phyloP scores from a whole-genome alignment of 2,797 vertebrate genomes.

The Malacoraja senta region DNA sequence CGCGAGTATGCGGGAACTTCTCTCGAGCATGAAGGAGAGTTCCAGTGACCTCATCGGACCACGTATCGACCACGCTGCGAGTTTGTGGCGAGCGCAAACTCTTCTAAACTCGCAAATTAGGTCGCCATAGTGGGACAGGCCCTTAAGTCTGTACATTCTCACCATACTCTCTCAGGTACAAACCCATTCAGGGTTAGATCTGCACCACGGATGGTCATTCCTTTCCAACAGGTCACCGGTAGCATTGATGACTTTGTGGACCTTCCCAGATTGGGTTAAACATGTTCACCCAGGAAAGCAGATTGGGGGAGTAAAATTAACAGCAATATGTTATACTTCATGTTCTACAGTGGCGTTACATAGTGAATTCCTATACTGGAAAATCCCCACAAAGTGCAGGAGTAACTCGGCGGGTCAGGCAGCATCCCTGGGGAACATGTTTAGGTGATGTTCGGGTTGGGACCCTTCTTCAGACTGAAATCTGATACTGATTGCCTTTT shows the following conservation, averaged over 20 bases:
- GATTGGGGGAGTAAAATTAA: neutral
- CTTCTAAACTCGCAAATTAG: too few relatives aligned
- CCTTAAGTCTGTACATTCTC: neutral
- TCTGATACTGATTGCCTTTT: neutral
- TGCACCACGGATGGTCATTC: neutral
- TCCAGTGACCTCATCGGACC: too few relatives aligned
- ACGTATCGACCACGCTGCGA: too few relatives aligned
- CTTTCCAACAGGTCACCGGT: neutral
- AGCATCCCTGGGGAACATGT: too few relatives aligned
- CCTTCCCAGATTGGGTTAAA: neutral
- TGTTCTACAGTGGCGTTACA: neutral
- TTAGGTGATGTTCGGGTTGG: too few relatives aligned
- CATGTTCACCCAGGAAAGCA: neutral
- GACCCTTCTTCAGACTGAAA: too few relatives aligned
- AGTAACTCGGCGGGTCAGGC: too few relatives aligned
- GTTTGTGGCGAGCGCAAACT: too few relatives aligned
- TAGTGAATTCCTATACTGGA: neutral
- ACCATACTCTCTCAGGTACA: neutral
- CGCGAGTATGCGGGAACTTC: too few relatives aligned
- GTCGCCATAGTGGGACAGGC: too few relatives aligned
- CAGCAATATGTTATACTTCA: neutral
- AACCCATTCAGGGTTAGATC: neutral
- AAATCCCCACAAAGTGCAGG: too few relatives aligned
- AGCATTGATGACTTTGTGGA: neutral
- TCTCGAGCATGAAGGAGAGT: too few relatives aligned